Evolutionary conservation across 2,797 vertebrate species (phyloP).

Genomic region (Cyclura pinguis): DNA sequence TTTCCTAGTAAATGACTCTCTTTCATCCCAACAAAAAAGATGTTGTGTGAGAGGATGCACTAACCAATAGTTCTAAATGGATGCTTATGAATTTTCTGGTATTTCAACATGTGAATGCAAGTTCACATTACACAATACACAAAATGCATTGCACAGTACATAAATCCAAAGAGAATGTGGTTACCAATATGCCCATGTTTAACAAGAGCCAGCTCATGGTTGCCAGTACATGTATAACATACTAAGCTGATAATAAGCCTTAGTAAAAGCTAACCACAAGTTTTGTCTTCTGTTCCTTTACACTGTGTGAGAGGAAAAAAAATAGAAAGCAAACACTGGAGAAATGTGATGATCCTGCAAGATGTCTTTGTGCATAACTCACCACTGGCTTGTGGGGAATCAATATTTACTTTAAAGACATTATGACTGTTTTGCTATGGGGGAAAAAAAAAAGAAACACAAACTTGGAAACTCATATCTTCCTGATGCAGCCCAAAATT

Average conservation of each 20-base stretch:
- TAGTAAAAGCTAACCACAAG: slow-evolving; percentile 13
- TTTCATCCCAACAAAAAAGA: neutral
- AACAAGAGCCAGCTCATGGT: neutral
- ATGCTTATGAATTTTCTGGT: slow-evolving; percentile 4
- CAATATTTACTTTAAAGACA: neutral
- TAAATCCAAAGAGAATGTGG: neutral
- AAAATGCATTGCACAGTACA: neutral
- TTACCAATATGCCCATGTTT: slow-evolving; percentile 1
- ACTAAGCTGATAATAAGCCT: slow-evolving; percentile 16
- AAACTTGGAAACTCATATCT: no score
- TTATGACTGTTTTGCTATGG: neutral
- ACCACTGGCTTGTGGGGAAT: neutral
- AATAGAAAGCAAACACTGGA: slow-evolving; percentile 4
- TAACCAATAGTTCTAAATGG: neutral
- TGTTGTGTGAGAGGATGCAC: no score
- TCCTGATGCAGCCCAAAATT: neutral
- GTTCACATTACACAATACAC: neutral
- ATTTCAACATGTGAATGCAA: neutral
- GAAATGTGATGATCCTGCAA: neutral
- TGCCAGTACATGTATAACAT: neutral
- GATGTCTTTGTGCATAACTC: neutral
- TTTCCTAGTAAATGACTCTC: neutral
- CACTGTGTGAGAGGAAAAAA: neutral
- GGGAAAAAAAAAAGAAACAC: no score
- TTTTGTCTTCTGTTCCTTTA: neutral